These are phyloP conservation scores for Neodon shergylaensis DNA, from an alignment of 2,113 vertebrate species.

Conservation along the genomic window DNA sequence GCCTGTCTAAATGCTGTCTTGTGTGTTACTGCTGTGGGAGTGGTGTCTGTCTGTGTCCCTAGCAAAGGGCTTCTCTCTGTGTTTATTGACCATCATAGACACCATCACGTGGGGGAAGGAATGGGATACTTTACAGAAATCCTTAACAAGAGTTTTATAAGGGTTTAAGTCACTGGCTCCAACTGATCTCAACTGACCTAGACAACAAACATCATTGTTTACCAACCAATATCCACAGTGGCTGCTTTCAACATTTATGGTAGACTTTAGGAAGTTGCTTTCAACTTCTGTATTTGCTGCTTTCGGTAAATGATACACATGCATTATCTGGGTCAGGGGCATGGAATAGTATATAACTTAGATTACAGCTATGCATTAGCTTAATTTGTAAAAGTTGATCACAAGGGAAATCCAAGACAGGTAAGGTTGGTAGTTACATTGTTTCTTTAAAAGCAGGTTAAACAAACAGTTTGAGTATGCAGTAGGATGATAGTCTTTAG, in stretches of 20 bases:
- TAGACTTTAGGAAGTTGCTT: too few relatives aligned
- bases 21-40: not conserved
- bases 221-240: not conserved
- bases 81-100: not conserved
- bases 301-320: not conserved
- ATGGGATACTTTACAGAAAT: not conserved
- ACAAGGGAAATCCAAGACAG: not conserved
- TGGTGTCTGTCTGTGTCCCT: not conserved
- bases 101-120: too few relatives aligned
- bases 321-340: not conserved
- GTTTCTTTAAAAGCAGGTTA: not conserved
- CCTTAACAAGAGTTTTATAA: not conserved
- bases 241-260: not conserved
- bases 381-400: not conserved
- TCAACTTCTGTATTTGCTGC: not conserved
- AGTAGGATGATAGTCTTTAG: not conserved
- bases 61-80: not conserved
- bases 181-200: not conserved
- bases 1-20: not conserved
- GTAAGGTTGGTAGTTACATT: not conserved
- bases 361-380: not conserved
- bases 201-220: not conserved
- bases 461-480: not conserved
- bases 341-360: not conserved
- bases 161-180: not conserved